These are phyloP conservation scores for Aulostomus chinensis DNA, from an alignment of 2,797 vertebrate species.

Conservation along the genomic window DNA sequence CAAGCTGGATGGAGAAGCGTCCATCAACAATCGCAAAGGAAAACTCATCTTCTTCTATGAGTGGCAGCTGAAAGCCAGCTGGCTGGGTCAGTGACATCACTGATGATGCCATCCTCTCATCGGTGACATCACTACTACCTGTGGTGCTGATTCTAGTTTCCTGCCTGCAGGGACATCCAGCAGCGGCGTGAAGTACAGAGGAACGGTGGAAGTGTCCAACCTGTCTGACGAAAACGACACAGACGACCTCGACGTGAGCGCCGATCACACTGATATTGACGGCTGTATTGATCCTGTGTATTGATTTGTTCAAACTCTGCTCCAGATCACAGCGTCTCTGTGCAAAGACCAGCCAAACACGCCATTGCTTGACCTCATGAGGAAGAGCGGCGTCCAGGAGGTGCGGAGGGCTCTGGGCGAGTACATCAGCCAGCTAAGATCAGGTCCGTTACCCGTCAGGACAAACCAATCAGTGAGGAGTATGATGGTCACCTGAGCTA, in stretches of 20 bases:
- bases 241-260: slow-evolving; percentile 89
- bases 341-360: slow-evolving; percentile 91
- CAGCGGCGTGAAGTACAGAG: slow-evolving; percentile 88
- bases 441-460: slow-evolving; percentile 70
- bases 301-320: too few relatives aligned
- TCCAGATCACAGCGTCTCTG: slow-evolving; percentile 85
- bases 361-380: slow-evolving; percentile 87
- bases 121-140: background rate
- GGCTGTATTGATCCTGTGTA: background rate
- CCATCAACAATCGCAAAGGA: slow-evolving; percentile 94
- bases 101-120: background rate
- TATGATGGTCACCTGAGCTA: background rate
- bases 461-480: background rate
- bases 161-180: slow-evolving; percentile 81
- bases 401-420: slow-evolving; percentile 82
- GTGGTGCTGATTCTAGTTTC: slow-evolving; percentile 1
- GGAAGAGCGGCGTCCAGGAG: slow-evolving; percentile 79
- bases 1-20: slow-evolving; percentile 90
- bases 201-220: slow-evolving; percentile 88
- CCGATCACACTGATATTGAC: background rate
- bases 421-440: slow-evolving; percentile 88
- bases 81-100: slow-evolving; percentile 83
- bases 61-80: slow-evolving; percentile 87
- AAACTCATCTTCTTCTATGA: slow-evolving; percentile 96
- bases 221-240: slow-evolving; percentile 93